Evolutionary conservation across 30 jellyfish, hydroid and myxozoan species (phyloP), one percentile per base, ranked within the genome.

Genomic region (Mastigias papua): DNA sequence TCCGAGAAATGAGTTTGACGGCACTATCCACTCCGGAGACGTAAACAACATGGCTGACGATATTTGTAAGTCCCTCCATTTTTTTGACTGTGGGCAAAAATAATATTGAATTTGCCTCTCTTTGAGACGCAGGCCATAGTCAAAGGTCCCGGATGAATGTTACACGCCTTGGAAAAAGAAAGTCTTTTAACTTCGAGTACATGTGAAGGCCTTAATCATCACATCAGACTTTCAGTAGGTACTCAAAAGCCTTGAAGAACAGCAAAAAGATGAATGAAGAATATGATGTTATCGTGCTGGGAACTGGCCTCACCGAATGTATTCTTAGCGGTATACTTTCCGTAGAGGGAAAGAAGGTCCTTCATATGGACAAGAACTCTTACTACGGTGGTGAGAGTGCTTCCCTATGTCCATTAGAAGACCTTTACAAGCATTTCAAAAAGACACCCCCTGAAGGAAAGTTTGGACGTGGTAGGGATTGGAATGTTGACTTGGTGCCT

Each of bases 351-450:
- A 92, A 89, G 86, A 96, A 96, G 70, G 98, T 96, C 21, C 91
- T 96, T 27, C 99, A 96, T 81, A 96, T 92, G 98, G 99, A 96
- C 90, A 96, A 94, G 94, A 96, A 96, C 78, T 64, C 91, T 69
- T 96, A 96, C 68, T 96, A 96, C 92, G 99, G 99, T 1, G 99
- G 97, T 27, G 99, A 96, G 34, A 86, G 97, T 83, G 98, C 99
- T 49, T 96, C 99, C 22, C 82, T 96, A 73, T 80, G 95, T 48
- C 99, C 99, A 5, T 79, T 96, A 21, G 96, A 81, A 37, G 98
- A 96, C 34, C 93, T 96, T 25, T 96, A 46, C 86, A 89, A 96
- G 89, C 94, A 93, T 28, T 96, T 92, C 78, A 81, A 78, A 17
- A 89, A 89, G 71, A 35, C 76, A 26, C 86, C 73, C 11, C 32